These are phyloP conservation scores for Tiphia femorata DNA, from an alignment of 2,888 invertebrate genomes.

Conservation along the genomic window DNA sequence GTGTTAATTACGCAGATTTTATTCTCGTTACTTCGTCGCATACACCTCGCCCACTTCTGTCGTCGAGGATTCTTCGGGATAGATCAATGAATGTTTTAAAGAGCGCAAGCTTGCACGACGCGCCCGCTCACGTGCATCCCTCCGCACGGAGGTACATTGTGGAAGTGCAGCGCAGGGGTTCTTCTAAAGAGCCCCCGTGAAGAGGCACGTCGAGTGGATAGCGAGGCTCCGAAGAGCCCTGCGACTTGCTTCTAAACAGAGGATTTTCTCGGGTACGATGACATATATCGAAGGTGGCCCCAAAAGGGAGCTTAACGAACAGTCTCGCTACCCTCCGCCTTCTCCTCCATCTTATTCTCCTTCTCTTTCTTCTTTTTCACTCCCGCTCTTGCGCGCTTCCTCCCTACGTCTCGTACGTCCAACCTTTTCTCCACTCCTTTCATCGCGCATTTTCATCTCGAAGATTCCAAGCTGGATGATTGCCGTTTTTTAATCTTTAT, in stretches of 20 bases:
- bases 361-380: not conserved
- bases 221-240: conserved; percentile 20
- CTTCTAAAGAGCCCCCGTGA: not conserved
- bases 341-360: not conserved
- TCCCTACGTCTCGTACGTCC: too few species aligned
- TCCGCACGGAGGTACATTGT: not conserved
- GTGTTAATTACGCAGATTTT: not conserved
- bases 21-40: not conserved
- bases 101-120: conserved; percentile 2
- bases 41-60: not conserved
- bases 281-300: too few species aligned
- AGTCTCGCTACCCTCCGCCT: not conserved
- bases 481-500: too few species aligned
- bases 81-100: conserved; percentile 23
- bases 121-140: not conserved
- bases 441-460: too few species aligned
- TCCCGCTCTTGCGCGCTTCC: not conserved
- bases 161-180: not conserved
- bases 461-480: too few species aligned
- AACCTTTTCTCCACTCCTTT: too few species aligned
- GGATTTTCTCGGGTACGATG: conserved; percentile 19
- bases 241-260: conserved; percentile 21
- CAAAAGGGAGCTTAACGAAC: not conserved
- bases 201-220: conserved; percentile 28
- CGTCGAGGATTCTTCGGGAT: not conserved